A percentile compares a stretch with the other conserved stretches of the same genome.
phyloP scores from a whole-genome alignment of 2,113 vertebrate species.

The Cacatua alba region DNA sequence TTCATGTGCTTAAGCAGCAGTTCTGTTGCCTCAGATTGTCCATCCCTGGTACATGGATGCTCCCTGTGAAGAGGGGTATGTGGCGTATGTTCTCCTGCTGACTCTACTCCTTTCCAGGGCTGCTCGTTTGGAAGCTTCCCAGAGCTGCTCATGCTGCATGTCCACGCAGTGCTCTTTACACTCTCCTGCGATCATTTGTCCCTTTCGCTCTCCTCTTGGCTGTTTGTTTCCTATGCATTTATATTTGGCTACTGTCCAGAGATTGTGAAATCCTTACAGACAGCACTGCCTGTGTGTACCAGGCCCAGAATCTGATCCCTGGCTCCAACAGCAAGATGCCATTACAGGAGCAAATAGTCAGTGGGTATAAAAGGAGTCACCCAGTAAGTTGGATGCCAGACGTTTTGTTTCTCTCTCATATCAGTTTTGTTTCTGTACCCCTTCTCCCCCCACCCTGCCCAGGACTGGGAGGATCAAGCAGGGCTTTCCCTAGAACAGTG shows the following conservation, averaged over 20 bases:
- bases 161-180: neutral
- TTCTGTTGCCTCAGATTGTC: neutral
- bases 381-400: neutral
- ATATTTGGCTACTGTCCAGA: neutral
- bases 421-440: neutral
- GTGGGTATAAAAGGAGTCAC: neutral
- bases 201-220: neutral
- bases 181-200: neutral
- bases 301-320: neutral
- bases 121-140: neutral
- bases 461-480: neutral
- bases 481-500: neutral
- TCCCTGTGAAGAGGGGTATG: neutral
- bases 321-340: neutral
- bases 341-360: neutral
- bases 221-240: neutral
- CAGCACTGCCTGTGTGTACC: neutral
- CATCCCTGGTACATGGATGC: neutral
- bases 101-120: neutral
- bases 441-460: rapidly evolving
- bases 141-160: neutral
- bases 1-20: neutral
- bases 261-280: neutral
- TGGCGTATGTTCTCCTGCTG: neutral
- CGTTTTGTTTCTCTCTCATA: neutral